These are phyloP conservation scores for Caloenas nicobarica DNA, from an alignment of 2,113 vertebrate species.

Conservation along the genomic window DNA sequence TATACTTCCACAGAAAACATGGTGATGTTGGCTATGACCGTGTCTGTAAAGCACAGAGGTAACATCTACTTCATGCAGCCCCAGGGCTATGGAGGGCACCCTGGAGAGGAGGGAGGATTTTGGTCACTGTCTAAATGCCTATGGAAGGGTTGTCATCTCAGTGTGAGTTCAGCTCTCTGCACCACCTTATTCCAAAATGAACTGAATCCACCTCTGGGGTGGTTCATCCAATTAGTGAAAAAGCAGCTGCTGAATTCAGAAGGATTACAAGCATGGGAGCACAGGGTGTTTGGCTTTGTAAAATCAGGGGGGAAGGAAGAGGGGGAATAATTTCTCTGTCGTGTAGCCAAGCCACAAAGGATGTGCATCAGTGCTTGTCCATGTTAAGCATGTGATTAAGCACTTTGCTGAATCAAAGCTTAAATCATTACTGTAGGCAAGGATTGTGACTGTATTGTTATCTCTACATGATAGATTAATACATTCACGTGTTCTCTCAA, in stretches of 20 bases:
- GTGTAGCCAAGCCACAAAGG: not conserved
- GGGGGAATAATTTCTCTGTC: not conserved
- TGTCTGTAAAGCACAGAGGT: not conserved
- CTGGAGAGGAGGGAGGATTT: not conserved
- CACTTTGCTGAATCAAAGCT: conserved; percentile 6
- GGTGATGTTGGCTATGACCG: not conserved
- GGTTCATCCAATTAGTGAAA: not conserved
- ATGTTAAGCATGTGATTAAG: not conserved
- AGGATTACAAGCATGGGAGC: not conserved
- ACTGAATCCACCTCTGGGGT: not conserved
- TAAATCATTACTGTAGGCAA: not conserved
- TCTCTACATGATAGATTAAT: not conserved
- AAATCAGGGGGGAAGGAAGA: not conserved
- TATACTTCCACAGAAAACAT: not conserved
- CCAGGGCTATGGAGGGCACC: not conserved
- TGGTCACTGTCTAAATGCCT: not conserved
- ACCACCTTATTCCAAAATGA: not conserved
- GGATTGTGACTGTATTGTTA: not conserved
- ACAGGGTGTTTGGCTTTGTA: not conserved
- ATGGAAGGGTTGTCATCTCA: accelerated
- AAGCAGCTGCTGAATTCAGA: not conserved
- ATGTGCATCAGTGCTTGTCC: not conserved
- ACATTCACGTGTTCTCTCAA: not conserved
- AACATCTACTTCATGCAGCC: accelerated
- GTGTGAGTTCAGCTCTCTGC: not conserved